phyloP scores from a whole-genome alignment of 2,888 invertebrate genomes.

The Lumbricus terrestris region DNA sequence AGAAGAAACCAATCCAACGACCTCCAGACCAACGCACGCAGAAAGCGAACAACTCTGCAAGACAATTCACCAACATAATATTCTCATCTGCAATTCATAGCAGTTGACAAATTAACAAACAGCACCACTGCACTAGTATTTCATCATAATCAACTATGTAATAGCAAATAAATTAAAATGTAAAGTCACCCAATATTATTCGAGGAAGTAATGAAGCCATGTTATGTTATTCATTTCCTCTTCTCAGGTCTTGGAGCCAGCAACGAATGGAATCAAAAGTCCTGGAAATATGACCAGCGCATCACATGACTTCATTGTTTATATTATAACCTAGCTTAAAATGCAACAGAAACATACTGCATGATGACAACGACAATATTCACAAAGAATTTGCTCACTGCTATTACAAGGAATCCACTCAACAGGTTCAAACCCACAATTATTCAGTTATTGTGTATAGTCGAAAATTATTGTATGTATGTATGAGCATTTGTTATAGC shows the following conservation, averaged over 20 bases:
- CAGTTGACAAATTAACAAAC: neutral
- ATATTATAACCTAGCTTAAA: neutral
- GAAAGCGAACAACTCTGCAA: neutral
- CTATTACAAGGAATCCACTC: too few species aligned
- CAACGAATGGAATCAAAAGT: neutral
- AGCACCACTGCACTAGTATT: neutral
- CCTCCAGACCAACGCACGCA: neutral
- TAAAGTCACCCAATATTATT: neutral
- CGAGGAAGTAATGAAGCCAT: neutral
- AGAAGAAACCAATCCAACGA: neutral
- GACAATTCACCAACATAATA: neutral
- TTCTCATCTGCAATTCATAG: too few species aligned
- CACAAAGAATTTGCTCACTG: too few species aligned
- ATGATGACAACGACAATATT: too few species aligned
- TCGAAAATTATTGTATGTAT: too few species aligned
- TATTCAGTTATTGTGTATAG: too few species aligned
- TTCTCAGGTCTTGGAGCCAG: neutral
- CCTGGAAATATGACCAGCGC: neutral
- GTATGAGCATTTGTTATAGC: too few species aligned
- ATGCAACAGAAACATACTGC: neutral
- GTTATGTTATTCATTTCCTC: too few species aligned
- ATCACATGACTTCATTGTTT: neutral
- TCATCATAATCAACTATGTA: neutral
- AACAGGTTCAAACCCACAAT: too few species aligned
- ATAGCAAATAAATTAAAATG: neutral